These are phyloP conservation scores for Pachycephus smyrnensis DNA, from an alignment of 2,888 invertebrate genomes.

Conservation along the genomic window DNA sequence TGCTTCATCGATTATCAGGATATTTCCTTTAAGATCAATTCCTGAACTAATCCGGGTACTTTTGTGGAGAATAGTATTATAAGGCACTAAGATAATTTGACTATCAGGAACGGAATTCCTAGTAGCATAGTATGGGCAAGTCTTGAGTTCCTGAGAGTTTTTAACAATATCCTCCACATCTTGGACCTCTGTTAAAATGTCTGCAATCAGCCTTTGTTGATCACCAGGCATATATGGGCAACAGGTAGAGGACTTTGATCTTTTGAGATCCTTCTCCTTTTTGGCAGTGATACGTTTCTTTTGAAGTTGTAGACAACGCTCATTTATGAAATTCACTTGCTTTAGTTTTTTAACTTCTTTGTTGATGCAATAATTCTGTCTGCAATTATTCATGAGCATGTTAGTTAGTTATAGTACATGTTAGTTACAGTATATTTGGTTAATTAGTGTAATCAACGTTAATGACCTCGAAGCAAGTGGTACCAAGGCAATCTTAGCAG, in stretches of 20 bases:
- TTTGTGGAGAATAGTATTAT: conserved; percentile 84
- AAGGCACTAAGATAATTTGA: conserved; percentile 83
- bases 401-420: background rate
- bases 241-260: conserved; percentile 71
- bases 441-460: background rate
- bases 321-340: conserved; percentile 87
- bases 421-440: background rate
- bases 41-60: conserved; percentile 73
- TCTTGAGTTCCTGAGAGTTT: conserved; percentile 76
- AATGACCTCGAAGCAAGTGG: conserved; percentile 84
- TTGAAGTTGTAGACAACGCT: conserved; percentile 87
- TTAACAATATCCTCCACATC: conserved; percentile 90
- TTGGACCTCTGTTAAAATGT: conserved; percentile 76
- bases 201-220: conserved; percentile 73
- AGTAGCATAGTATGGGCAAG: conserved; percentile 95
- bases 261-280: conserved; percentile 75
- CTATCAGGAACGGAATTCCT: conserved; percentile 85
- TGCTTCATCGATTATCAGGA: conserved; percentile 95
- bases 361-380: conserved; percentile 91
- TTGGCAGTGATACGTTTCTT: conserved; percentile 72
- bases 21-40: conserved; percentile 77
- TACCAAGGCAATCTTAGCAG: conserved; percentile 77
- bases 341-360: conserved; percentile 79
- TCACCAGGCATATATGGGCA: conserved; percentile 74
- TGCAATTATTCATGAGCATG: conserved; percentile 28